Conservation (phyloP, 2,797 vertebrate species). For the Pseudomugil gertrudae region DNA sequence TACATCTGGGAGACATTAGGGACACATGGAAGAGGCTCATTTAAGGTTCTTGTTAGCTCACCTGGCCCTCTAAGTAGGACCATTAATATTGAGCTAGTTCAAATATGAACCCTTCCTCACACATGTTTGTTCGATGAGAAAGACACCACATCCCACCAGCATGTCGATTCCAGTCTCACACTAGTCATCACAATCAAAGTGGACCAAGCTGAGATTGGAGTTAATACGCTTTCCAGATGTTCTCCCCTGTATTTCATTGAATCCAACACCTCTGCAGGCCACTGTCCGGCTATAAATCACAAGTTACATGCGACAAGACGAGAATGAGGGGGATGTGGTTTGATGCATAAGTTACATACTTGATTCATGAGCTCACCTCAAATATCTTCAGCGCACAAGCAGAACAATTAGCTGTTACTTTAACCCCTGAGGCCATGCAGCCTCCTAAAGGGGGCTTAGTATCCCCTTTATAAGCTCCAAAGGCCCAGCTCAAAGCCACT, state of each 20-base stretch:
- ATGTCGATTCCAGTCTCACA: constrained; percentile 50
- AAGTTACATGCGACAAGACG: constrained; percentile 54
- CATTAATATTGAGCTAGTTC: constrained; percentile 73
- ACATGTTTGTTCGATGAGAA: constrained; percentile 50
- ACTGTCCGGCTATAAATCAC: constrained; percentile 83
- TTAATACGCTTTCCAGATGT: constrained; percentile 85
- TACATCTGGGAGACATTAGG: constrained; percentile 78
- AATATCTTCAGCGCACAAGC: constrained; percentile 69
- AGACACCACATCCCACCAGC: constrained; percentile 46
- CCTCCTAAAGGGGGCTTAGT: constrained; percentile 74
- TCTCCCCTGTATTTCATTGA: constrained; percentile 76
- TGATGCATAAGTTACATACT: constrained; percentile 76
- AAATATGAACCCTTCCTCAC: constrained; percentile 64
- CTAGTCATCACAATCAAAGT: constrained; percentile 73
- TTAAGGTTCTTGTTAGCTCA: constrained; percentile 77
- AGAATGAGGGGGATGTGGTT: constrained; percentile 66
- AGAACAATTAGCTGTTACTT: constrained; percentile 84
- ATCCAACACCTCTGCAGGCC: constrained; percentile 82
- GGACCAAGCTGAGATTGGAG: constrained; percentile 74
- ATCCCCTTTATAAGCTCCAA: constrained; percentile 78
- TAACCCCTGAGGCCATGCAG: constrained; percentile 73
- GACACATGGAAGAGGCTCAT: constrained; percentile 75
- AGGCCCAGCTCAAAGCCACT: constrained; percentile 64
- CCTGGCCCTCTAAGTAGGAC: constrained; percentile 74
- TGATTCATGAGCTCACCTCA: constrained; percentile 77